Conservation (phyloP, 2,797 vertebrate species). For the Xiphorhynchus erythropygius region DNA sequence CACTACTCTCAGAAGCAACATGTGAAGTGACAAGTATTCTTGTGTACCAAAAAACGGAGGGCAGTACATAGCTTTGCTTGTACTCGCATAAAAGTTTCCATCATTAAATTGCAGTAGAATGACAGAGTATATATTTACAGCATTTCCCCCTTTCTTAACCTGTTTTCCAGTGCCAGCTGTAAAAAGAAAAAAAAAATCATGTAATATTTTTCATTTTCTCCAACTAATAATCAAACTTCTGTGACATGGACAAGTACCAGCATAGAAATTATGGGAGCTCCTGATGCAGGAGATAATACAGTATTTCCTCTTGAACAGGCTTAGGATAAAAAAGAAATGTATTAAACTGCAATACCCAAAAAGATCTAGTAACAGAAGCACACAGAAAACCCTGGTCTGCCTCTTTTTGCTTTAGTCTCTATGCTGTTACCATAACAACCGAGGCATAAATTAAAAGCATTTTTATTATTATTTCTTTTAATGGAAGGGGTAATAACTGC, state of each 20-base stretch:
- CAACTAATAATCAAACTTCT: not conserved
- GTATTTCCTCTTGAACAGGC: not conserved
- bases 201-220: not conserved
- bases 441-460: not conserved
- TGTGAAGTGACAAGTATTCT: not conserved
- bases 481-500: not conserved
- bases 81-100: not conserved
- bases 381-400: not conserved
- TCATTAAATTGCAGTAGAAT: not conserved
- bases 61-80: not conserved
- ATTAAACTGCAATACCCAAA: not conserved
- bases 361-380: not conserved
- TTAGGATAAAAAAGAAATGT: not conserved
- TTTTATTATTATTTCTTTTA: not conserved
- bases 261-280: not conserved
- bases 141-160: not conserved
- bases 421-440: not conserved
- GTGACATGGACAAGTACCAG: fast-evolving
- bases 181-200: fast-evolving
- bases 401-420: not conserved
- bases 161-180: not conserved
- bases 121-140: not conserved
- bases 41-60: not conserved
- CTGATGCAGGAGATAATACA: not conserved
- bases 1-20: not conserved